Percentiles rank a stretch among this genome's conserved stretches.
These are phyloP conservation scores for Nicator chloris DNA, from an alignment of 2,113 vertebrate genomes.

Conservation along the genomic window DNA sequence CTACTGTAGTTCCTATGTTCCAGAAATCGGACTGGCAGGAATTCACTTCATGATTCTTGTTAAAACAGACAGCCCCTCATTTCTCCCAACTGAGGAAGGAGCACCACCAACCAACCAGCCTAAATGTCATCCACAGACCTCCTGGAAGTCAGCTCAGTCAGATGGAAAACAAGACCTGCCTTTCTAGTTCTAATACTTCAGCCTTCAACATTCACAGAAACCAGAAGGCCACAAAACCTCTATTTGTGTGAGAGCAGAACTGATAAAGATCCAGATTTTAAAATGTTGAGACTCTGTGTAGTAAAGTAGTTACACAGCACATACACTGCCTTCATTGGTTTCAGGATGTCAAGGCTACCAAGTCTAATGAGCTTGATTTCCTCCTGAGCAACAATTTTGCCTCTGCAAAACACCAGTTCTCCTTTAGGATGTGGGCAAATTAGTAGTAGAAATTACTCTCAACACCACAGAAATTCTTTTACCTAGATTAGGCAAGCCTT, in stretches of 20 bases:
- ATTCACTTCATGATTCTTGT: background rate
- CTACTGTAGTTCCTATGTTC: background rate
- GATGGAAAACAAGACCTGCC: background rate
- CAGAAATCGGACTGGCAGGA: background rate
- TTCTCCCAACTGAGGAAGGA: background rate
- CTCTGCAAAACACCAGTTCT: background rate
- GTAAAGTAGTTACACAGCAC: background rate
- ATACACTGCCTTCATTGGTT: background rate
- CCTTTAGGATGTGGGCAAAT: background rate
- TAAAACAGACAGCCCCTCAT: background rate
- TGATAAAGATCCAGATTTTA: background rate
- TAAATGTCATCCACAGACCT: background rate
- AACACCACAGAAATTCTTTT: background rate
- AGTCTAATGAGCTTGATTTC: background rate
- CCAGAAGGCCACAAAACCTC: background rate
- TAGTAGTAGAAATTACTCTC: background rate
- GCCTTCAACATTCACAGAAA: background rate
- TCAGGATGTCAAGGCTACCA: background rate
- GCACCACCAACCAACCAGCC: background rate
- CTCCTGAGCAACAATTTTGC: background rate
- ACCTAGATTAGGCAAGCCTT: background rate
- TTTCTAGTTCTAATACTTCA: background rate
- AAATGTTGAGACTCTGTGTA: background rate
- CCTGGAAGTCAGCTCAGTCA: background rate
- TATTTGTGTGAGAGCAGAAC: background rate